Evolutionary conservation across 1,140 invertebrate species (phyloP), one percentile per base, ranked within the genome.

Genomic region (Ips typographus): DNA sequence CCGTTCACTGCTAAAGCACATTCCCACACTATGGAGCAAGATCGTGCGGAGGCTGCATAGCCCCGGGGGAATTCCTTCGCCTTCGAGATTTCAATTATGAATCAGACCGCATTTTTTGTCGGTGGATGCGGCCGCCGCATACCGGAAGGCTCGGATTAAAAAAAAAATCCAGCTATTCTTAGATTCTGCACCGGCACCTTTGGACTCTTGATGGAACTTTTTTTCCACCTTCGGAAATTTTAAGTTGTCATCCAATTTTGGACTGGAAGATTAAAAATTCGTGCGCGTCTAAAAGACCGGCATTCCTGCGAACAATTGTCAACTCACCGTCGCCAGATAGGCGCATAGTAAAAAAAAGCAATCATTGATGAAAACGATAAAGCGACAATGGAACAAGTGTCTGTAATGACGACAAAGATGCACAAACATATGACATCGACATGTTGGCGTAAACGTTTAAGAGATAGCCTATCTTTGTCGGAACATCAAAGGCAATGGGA

Each of bases 131-230:
- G 39, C 3, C 49, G 57, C 56, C 44, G 57, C 65, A 68, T 68
- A 68, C 65, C 65, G 65, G 65, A 68, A 68, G 58, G 56, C 40
- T 68, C 65, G 65, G 65, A 68, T 68, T 68, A 60, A 68, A 68
- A 22, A n/a, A 66, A 66, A 56, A 40, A 22, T 40, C 42, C 56
- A 51, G 55, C 57, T 68, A 68, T 68, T 68, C 58, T 60, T 68
- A 68, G 65, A 55, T 56, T 65, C 63, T 57, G 52, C 63, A 62
- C 44, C 60, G 38, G 60, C 39, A 39, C 53, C 44, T 49, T 49
- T 49, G 7, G 44, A 49, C 7, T 8, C 6, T 49, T 22, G 22
- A 22, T 49, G 3, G 44, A 49, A 3, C 44, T 6, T 49, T 8
- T 49, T 49, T 49, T 49, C 44, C 7, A 49, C 7, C 7, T 49